phyloP scores from a whole-genome alignment of 1,140 invertebrate genomes.

The Stegodyphus mimosarum region DNA sequence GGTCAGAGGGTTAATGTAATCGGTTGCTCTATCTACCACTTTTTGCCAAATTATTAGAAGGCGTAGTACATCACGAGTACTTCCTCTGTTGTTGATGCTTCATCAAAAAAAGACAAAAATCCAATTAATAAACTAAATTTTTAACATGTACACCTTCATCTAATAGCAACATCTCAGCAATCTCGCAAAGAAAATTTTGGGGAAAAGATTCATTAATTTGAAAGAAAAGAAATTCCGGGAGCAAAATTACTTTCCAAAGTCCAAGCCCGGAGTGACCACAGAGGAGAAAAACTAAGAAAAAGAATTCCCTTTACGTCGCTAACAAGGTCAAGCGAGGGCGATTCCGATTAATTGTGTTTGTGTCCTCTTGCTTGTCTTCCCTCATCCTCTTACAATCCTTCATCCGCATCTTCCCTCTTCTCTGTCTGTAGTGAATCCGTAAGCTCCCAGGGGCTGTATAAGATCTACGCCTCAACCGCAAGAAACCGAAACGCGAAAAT shows the following conservation, averaged over 20 bases:
- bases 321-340: constrained; percentile 55
- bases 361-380: constrained; percentile 56
- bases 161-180: background rate
- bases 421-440: no score
- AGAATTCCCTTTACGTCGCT: constrained; percentile 1
- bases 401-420: constrained; percentile 16
- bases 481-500: no score
- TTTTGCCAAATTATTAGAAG: no score
- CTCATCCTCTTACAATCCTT: constrained; percentile 50
- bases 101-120: no score
- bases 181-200: background rate
- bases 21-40: no score
- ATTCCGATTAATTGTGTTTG: constrained; percentile 57
- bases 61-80: no score
- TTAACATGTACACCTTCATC: no score
- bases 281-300: constrained; percentile 3
- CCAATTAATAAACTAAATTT: no score
- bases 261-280: constrained; percentile 1
- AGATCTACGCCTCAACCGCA: background rate
- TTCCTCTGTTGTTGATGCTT: no score
- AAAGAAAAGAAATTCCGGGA: background rate
- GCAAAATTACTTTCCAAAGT: constrained; percentile 1
- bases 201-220: background rate
- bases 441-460: no score
- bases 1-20: no score